phyloP scores from a whole-genome alignment of 2,113 vertebrate genomes.

The Oncorhynchus nerka region DNA sequence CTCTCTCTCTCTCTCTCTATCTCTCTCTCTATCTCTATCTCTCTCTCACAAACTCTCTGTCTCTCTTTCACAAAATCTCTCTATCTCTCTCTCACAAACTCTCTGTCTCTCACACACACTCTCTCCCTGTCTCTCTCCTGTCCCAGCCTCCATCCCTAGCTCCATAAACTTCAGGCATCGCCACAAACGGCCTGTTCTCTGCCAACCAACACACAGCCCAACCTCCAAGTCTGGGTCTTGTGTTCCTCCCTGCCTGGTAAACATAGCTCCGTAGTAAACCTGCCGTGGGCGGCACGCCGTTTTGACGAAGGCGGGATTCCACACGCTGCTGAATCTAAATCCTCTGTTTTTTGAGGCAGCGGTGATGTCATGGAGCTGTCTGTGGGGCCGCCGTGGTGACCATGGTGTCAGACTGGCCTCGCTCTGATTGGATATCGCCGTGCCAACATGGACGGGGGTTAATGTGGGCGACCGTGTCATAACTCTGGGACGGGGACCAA shows the following conservation, averaged over 20 bases:
- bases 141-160: conserved; percentile 39
- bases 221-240: conserved; percentile 54
- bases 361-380: conserved; percentile 63
- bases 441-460: conserved; percentile 25
- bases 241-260: conserved; percentile 43
- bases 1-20: conserved; percentile 12
- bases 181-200: conserved; percentile 61
- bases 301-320: conserved; percentile 63
- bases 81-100: background rate
- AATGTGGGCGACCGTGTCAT: conserved; percentile 32
- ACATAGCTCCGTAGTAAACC: conserved; percentile 49
- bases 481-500: conserved; percentile 16
- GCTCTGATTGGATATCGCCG: conserved; percentile 32
- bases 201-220: conserved; percentile 70
- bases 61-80: background rate
- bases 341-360: conserved; percentile 53
- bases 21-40: background rate
- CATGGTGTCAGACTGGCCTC: conserved; percentile 36
- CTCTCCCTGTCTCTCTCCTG: conserved; percentile 23
- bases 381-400: conserved; percentile 27
- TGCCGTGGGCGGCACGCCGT: conserved; percentile 31
- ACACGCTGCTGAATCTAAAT: conserved; percentile 57
- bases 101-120: background rate
- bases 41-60: background rate
- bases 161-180: conserved; percentile 64